A percentile compares a stretch with the other conserved stretches of the same genome.
These are phyloP conservation scores for Corythucha ciliata DNA, from an alignment of 2,888 invertebrate species.

Conservation along the genomic window DNA sequence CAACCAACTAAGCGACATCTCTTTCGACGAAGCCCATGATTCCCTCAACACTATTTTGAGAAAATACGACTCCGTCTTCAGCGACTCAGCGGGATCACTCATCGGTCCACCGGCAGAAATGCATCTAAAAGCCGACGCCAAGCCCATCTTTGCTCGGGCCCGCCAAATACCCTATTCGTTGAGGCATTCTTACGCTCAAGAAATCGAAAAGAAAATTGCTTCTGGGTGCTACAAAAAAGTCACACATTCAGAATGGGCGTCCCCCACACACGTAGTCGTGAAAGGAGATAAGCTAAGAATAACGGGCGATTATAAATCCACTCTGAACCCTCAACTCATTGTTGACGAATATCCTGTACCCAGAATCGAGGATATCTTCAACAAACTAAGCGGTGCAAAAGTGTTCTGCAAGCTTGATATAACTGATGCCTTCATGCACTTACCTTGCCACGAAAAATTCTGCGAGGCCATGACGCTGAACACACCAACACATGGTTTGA, in stretches of 20 bases:
- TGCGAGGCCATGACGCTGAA: conserved; percentile 24
- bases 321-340: conserved; percentile 12
- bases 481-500: conserved; percentile 28
- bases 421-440: conserved; percentile 12
- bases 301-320: conserved; percentile 15
- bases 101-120: conserved; percentile 6
- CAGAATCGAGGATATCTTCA: conserved; percentile 12
- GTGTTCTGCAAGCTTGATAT: conserved; percentile 17
- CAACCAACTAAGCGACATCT: too few species aligned
- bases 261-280: conserved; percentile 27
- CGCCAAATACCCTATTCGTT: conserved; percentile 13
- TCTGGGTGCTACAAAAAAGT: conserved; percentile 32
- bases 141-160: conserved; percentile 6
- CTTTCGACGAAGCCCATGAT: too few species aligned
- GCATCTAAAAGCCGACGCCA: background rate
- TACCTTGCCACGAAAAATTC: conserved; percentile 22
- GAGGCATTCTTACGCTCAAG: background rate
- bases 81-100: conserved; percentile 13
- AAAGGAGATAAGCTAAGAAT: conserved; percentile 22
- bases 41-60: conserved; percentile 1
- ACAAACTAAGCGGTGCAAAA: conserved; percentile 16
- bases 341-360: conserved; percentile 22
- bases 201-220: conserved; percentile 4
- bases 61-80: conserved; percentile 4
- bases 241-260: conserved; percentile 26